Conservation (phyloP, 30 jellyfish, hydroid and myxozoan genomes). For the Haliclystus octoradiatus region DNA sequence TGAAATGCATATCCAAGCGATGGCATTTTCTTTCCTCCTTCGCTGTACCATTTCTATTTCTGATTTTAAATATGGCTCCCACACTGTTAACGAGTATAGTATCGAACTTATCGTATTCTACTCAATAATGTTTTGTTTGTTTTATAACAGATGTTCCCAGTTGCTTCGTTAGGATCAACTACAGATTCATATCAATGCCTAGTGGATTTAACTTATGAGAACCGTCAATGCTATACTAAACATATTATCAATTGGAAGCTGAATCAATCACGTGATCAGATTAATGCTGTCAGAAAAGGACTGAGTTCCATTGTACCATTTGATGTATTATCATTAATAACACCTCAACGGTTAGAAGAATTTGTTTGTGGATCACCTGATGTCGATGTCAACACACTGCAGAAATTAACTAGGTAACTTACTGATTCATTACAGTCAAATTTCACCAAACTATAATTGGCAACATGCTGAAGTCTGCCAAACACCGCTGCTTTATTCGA, state of each 20-base stretch:
- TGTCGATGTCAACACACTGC: conserved; percentile 42
- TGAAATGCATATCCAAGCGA: too few relatives aligned
- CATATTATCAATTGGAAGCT: conserved; percentile 58
- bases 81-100: background rate
- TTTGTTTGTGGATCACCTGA: conserved; percentile 73
- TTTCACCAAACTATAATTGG: too few relatives aligned
- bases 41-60: too few relatives aligned
- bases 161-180: conserved; percentile 55
- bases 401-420: conserved; percentile 59
- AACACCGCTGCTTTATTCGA: too few relatives aligned
- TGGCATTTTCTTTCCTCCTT: too few relatives aligned
- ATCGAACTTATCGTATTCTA: background rate
- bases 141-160: conserved; percentile 49
- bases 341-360: conserved; percentile 59
- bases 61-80: background rate
- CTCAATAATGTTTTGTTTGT: conserved; percentile 2
- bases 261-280: conserved; percentile 52
- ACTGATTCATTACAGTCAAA: too few relatives aligned
- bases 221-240: conserved; percentile 51
- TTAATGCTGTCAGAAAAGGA: conserved; percentile 63
- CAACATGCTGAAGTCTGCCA: too few relatives aligned
- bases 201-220: conserved; percentile 36
- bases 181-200: too few relatives aligned
- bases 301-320: conserved; percentile 61
- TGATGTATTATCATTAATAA: conserved; percentile 64